phyloP scores from a whole-genome alignment of 2,797 vertebrate species.

The Carcharodon carcharias region DNA sequence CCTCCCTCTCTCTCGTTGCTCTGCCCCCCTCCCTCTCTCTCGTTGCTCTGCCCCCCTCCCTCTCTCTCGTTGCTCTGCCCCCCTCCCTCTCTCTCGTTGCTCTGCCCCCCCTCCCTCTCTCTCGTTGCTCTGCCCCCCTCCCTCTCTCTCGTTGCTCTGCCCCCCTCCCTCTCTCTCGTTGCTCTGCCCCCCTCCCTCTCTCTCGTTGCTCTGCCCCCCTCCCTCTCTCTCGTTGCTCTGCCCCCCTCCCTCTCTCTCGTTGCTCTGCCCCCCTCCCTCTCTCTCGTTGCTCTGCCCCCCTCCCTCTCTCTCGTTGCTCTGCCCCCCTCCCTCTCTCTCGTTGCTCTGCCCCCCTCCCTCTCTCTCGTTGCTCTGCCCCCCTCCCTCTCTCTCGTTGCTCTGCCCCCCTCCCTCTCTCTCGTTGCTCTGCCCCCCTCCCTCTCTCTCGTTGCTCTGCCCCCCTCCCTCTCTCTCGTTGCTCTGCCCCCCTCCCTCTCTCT shows the following conservation, averaged over 20 bases:
- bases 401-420: neutral
- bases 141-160: no score
- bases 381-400: conserved; percentile 43
- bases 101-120: no score
- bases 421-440: neutral
- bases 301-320: neutral
- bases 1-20: no score
- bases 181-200: rapidly evolving
- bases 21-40: neutral
- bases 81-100: no score
- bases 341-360: no score
- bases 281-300: no score
- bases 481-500: neutral
- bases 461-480: neutral
- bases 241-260: neutral
- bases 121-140: neutral
- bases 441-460: no score
- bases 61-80: no score
- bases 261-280: neutral
- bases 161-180: neutral
- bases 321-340: no score
- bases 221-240: no score
- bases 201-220: neutral
- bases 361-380: no score
- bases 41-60: no score